phyloP scores from a whole-genome alignment of 2,113 vertebrate species.

The Strigops habroptila region DNA sequence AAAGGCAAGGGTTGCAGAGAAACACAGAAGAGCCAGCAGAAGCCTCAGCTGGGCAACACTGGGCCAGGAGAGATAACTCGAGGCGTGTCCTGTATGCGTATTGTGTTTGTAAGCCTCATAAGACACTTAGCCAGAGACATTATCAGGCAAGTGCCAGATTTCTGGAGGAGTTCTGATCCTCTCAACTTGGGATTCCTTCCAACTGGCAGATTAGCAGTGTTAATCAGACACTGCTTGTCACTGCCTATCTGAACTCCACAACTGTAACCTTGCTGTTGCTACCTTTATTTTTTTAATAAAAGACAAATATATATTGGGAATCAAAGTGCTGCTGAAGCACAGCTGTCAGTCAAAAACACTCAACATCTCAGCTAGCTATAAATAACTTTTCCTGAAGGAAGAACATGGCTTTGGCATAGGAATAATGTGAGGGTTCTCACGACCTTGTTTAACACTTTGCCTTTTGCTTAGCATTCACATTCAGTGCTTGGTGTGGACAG shows the following conservation, averaged over 20 bases:
- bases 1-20: slow-evolving; percentile 16
- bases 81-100: not conserved
- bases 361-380: not conserved
- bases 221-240: slow-evolving; percentile 50
- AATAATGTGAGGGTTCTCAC: not conserved
- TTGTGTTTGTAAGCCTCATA: not conserved
- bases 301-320: slow-evolving; percentile 14
- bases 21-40: slow-evolving; percentile 39
- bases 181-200: slow-evolving; percentile 50
- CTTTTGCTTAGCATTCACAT: not conserved
- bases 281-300: slow-evolving; percentile 51
- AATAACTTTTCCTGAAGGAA: slow-evolving; percentile 8
- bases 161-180: slow-evolving; percentile 60
- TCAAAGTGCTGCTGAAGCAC: slow-evolving; percentile 22
- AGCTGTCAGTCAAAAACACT: slow-evolving; percentile 43
- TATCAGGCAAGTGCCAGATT: slow-evolving; percentile 62
- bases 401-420: not conserved
- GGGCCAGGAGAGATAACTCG: slow-evolving; percentile 11
- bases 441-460: not conserved
- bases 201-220: slow-evolving; percentile 52
- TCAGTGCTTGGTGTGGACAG: not conserved
- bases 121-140: slow-evolving; percentile 56
- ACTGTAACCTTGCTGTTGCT: not conserved
- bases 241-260: slow-evolving; percentile 48
- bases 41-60: slow-evolving; percentile 36